Base-by-base conservation (phyloP, 2,797 vertebrate genomes). In the Leptoclinus maculatus region DNA sequence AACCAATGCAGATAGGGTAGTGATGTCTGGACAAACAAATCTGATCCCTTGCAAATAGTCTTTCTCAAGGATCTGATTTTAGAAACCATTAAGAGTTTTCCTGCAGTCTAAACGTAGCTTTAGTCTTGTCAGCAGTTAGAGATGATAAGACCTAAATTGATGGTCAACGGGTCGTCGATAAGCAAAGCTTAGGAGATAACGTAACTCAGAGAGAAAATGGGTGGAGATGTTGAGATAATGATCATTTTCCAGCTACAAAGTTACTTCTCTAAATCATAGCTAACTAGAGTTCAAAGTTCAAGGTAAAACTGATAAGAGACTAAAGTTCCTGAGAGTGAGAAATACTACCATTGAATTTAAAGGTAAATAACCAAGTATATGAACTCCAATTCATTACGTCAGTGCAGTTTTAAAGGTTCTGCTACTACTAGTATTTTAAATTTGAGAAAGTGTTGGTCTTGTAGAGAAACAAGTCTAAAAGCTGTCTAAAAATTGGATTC, bases 231-330 rank as follows among this genome's bases (percentile, higher is more conserved):
- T 43, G 41, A 43, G 51, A 54, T 49, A n/a, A 51, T 60, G 70
- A 66, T 54, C 2, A 29, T 3, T 13, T 25, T 34, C 21, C 25
- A 1, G 12, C 21, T 29, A 9, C 32, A 38, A 27, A 41, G 7
- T 25, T 23, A 25, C 39, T 49, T 62, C 43, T 69, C 7, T 36
- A 34, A 4, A 66, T 25, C 41, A 43, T 56, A 36, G 43, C 47
- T 29, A n/a, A 66, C 9, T 5, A 16, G 0, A 60, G 36, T 54
- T 74, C 8, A 25, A 47, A 47, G 53, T 39, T 41, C 29, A 71
- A 77, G 39, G 59, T 56, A 7, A 11, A 25, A 11, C 36, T 54
- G 67, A 76, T 67, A 29, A 71, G 45, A 54, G 5, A 39, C 11
- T 2, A 16, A 4, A 10, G 7, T 9, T 32, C 27, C 29, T 25